These are phyloP conservation scores for Orbicella faveolata DNA, from an alignment of 64 coral and sea anemone genomes.

Conservation along the genomic window DNA sequence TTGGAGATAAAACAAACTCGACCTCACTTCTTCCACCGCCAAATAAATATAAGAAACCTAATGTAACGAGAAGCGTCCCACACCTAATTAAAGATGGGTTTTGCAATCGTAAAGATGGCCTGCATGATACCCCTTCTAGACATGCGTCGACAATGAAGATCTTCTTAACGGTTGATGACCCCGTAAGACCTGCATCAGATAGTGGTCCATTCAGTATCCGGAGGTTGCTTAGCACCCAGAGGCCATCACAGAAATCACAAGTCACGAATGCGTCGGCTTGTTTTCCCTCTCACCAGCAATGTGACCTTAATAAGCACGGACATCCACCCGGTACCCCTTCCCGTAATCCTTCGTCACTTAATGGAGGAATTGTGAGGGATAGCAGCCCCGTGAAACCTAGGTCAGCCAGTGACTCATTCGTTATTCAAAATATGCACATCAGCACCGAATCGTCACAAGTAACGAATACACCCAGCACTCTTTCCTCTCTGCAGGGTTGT, in stretches of 20 bases:
- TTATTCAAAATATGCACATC: too few relatives aligned
- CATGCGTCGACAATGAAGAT: neutral
- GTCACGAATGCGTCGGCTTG: neutral
- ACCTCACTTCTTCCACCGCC: neutral
- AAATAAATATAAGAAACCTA: too few relatives aligned
- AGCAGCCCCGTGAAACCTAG: too few relatives aligned
- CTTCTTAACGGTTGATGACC: neutral
- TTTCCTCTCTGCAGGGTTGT: too few relatives aligned
- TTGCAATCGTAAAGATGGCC: neutral
- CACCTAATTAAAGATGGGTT: neutral
- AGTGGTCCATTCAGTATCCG: neutral
- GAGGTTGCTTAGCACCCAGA: neutral
- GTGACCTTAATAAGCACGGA: neutral
- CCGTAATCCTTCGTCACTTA: too few relatives aligned
- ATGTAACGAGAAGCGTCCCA: too few relatives aligned
- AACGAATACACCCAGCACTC: too few relatives aligned
- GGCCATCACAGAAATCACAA: neutral
- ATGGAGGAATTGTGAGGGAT: too few relatives aligned
- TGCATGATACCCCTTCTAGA: neutral
- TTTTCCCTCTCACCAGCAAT: neutral
- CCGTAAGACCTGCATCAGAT: neutral
- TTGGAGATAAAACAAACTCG: neutral
- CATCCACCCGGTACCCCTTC: too few relatives aligned
- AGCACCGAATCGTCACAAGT: too few relatives aligned
- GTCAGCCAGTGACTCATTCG: too few relatives aligned